These are phyloP conservation scores for Styela plicata DNA, from an alignment of 23 tunicate species.

Conservation along the genomic window DNA sequence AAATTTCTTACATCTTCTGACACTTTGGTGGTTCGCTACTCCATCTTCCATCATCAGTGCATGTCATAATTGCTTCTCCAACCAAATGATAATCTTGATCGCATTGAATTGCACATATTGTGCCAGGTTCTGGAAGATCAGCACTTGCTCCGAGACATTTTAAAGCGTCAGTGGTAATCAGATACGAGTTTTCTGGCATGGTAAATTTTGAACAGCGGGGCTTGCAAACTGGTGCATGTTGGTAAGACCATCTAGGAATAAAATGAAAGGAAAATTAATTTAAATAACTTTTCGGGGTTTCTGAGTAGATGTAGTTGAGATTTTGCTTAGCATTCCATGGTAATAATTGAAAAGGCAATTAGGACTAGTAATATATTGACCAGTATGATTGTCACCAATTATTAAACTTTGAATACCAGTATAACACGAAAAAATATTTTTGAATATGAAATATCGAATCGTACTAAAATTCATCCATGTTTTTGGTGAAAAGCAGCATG, in stretches of 20 bases:
- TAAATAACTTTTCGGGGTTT: too few species aligned
- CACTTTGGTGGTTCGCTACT: constrained; percentile 27
- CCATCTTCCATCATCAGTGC: constrained; percentile 34
- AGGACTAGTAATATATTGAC: too few species aligned
- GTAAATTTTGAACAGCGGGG: constrained; percentile 4
- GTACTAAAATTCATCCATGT: too few species aligned
- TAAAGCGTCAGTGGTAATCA: constrained; percentile 6
- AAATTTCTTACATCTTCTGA: constrained; percentile 9
- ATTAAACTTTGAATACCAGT: too few species aligned
- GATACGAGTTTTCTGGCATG: constrained; percentile 16
- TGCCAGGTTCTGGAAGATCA: background rate
- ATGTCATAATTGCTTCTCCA: constrained; percentile 19
- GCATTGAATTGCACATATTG: constrained; percentile 32
- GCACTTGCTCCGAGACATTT: constrained; percentile 5
- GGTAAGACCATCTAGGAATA: constrained; percentile 9
- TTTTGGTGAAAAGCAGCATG: too few species aligned
- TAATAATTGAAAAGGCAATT: too few species aligned
- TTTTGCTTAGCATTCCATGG: too few species aligned
- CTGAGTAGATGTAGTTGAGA: too few species aligned
- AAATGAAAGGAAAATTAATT: too few species aligned
- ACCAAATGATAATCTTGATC: constrained; percentile 10
- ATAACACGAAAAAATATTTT: too few species aligned
- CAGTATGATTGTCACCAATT: too few species aligned
- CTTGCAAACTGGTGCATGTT: constrained; percentile 1
- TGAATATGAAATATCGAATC: too few species aligned